These are phyloP conservation scores for Bombyx mori DNA, from an alignment of 1,140 invertebrate species.

Conservation along the genomic window DNA sequence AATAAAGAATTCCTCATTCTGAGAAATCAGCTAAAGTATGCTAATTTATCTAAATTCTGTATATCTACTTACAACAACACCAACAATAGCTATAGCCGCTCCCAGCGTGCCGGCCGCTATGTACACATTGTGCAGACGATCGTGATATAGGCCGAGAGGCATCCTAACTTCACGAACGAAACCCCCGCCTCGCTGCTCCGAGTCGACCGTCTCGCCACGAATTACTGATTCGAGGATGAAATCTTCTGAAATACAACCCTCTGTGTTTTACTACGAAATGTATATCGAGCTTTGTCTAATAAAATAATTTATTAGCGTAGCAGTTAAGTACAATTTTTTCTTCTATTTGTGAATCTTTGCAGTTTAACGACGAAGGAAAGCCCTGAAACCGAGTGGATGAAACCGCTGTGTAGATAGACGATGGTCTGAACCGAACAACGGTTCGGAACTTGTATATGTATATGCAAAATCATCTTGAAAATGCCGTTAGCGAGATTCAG, in stretches of 20 bases:
- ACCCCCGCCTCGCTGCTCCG: constrained; percentile 51
- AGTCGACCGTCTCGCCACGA: constrained; percentile 66
- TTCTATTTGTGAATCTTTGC: too few species aligned
- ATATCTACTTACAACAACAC: constrained; percentile 74
- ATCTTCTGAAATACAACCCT: constrained; percentile 67
- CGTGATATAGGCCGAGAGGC: constrained; percentile 76
- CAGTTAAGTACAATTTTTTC: too few species aligned
- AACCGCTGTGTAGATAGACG: too few species aligned
- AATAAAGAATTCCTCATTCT: too few species aligned
- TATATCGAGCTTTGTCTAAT: neutral
- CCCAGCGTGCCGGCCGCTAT: constrained; percentile 80
- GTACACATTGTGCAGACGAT: constrained; percentile 81
- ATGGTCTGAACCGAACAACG: too few species aligned
- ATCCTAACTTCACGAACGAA: constrained; percentile 69
- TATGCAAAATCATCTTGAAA: too few species aligned
- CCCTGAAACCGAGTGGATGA: too few species aligned
- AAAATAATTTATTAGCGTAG: neutral
- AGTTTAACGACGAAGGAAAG: too few species aligned
- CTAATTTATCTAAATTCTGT: too few species aligned
- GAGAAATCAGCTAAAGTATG: too few species aligned
- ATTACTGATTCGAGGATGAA: constrained; percentile 78
- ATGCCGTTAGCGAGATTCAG: too few species aligned
- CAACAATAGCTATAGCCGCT: constrained; percentile 78
- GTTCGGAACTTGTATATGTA: too few species aligned
- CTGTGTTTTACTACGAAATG: neutral